phyloP scores from a whole-genome alignment of 1,140 invertebrate genomes.

The Nasonia longicornis region DNA sequence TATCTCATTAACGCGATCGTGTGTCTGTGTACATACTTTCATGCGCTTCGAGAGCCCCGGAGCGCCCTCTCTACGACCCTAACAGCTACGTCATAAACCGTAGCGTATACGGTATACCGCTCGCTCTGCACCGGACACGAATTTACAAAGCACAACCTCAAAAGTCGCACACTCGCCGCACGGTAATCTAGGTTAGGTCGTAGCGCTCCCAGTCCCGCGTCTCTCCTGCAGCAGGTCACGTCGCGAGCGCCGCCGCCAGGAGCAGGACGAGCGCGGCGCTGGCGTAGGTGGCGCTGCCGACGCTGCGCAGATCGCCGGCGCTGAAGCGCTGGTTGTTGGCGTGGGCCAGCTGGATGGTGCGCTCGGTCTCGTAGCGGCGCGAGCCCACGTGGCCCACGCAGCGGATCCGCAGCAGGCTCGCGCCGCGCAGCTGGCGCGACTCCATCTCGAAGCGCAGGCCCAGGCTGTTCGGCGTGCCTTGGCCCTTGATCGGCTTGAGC shows the following conservation, averaged over 20 bases:
- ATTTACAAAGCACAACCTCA: background rate
- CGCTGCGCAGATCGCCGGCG: constrained; percentile 51
- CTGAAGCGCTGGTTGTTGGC: constrained; percentile 57
- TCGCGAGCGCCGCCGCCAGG: constrained; percentile 42
- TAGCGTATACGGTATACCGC: background rate
- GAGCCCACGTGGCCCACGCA: constrained; percentile 54
- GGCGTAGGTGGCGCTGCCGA: background rate
- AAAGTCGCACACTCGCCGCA: background rate
- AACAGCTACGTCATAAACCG: constrained; percentile 6
- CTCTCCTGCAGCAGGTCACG: constrained; percentile 49
- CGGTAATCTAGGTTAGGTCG: background rate
- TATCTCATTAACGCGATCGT: background rate
- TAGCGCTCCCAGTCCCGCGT: background rate
- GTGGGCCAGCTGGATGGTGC: constrained; percentile 47
- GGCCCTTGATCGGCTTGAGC: background rate
- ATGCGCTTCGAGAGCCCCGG: constrained; percentile 31
- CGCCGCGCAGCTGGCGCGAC: constrained; percentile 47
- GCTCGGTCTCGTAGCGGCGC: constrained; percentile 42
- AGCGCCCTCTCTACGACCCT: constrained; percentile 26
- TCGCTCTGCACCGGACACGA: background rate
- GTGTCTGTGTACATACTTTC: constrained; percentile 36
- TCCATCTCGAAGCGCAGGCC: constrained; percentile 54
- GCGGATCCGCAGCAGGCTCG: constrained; percentile 47
- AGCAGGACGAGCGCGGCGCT: constrained; percentile 16
- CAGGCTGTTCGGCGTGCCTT: constrained; percentile 49